Base-by-base conservation (phyloP, 1,140 invertebrate species). In the Potamilus streckersoni region DNA sequence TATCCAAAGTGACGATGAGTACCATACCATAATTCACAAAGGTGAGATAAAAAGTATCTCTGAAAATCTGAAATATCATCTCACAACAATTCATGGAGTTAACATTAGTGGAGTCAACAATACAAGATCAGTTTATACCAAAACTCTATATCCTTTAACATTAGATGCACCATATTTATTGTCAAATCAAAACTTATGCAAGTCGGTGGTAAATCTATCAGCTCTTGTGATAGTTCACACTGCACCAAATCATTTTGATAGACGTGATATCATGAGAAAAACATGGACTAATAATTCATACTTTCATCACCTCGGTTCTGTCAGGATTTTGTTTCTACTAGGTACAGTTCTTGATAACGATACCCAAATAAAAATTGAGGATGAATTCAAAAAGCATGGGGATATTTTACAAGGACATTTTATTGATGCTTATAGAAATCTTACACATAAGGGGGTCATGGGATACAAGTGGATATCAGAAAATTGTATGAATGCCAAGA, bases 401-500 rank as follows among this genome's bases (percentile, higher is more conserved):
- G 85, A 87, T 60, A 70, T 87, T 14, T 62, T 87, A 5, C 83
- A 87, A 69, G 84, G 82, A 23, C 27, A 80, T 38, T 86, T 86
- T 62, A 60, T 80, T 12, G 85, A 87, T 61, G 71, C 75, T 15
- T 82, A 86, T 65, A 67, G 64, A 20, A 86, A 85, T 69, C 58
- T 85, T 8, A 83, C 84, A 1, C 23, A 80, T 38, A 87, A 87
- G 73, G 95, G 96, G 84, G 85, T 96, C 0, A 96, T 97, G 95
- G 96, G 95, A 0, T 86, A 96, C 56, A 92, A 92, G 82, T 97
- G 96, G 95, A 93, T 92, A 1, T 85, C 91, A 2, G 89, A 88
- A 23, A 90, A 92, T 79, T 97, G 96, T 86, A 80, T 83, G 13
- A 89, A 92, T 57, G 91, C 92, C 2, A 90, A 92, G 74, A 95